Base-by-base conservation (phyloP, 2,888 invertebrate species). In the Cacoxenus indagator region DNA sequence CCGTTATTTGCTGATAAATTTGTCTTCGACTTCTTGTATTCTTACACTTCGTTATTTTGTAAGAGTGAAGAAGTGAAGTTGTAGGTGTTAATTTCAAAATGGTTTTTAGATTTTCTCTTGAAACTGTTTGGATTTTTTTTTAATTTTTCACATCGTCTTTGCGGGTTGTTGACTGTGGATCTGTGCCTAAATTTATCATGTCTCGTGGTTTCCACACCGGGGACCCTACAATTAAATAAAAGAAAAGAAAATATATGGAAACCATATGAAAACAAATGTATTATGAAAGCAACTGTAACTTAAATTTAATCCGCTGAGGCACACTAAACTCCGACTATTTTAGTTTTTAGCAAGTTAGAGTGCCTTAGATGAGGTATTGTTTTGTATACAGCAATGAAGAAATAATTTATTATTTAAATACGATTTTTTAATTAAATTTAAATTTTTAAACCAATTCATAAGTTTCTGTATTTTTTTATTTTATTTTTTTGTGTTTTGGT, bases 161-260 rank as follows among this genome's bases (percentile, higher is more conserved):
- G 87, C 88, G 88, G 87, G 88, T 87, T 87, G 88, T 87, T 86
- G 88, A 87, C 87, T 88, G 88, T 85, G 88, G 88, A 88, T 89
- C 88, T 81, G 80, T 81, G 88, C 89, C 89, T 89, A 91, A 91
- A 89, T 90, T 89, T 90, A 90, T 89, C 91, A 91, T 92, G 91
- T 96, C 96, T 91, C 97, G 94, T 90, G 96, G 97, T 92, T 97
- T 97, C 97, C 97, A 98, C 91, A 98, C 95, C 89, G 98, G 98
- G 90, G 97, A 97, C 91, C 97, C 97, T 94, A 93, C 91, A 92
- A 93, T 91, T 91, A 90, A 92, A 85, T 83, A 83, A 83, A 85
- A 85, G 83, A 84, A 84, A 85, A 84, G 81, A 87, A 85, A 83
- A 85, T 84, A 87, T 91, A 85, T 86, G 86, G 86, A 88, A 87